A percentile compares a stretch with the other conserved stretches of the same genome.
Evolutionary conservation across 2,797 vertebrate species (phyloP).

Genomic region (Myiothlypis coronata): DNA sequence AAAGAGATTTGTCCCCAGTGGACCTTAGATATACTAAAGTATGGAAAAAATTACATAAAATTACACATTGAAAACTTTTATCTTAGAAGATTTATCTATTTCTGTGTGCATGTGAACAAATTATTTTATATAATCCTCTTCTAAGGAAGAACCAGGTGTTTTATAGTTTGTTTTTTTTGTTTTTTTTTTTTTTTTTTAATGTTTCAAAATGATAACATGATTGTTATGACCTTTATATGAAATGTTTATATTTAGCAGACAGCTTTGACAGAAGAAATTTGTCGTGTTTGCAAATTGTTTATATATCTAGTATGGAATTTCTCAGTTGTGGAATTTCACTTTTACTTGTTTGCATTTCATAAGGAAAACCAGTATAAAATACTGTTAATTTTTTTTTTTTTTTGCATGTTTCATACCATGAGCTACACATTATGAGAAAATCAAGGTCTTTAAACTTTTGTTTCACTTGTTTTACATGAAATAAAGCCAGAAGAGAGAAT

Average conservation of each 20-base stretch:
- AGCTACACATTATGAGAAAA: neutral
- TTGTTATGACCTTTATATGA: neutral
- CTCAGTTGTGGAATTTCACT: neutral
- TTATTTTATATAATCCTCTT: neutral
- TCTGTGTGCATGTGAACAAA: neutral
- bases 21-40: neutral
- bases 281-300: neutral
- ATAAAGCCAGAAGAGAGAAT: neutral
- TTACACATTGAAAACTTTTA: neutral
- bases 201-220: neutral
- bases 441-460: neutral
- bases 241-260: neutral
- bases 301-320: neutral
- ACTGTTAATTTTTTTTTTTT: neutral
- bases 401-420: rapidly evolving
- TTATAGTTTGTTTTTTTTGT: neutral
- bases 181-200: too few species aligned
- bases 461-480: neutral
- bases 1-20: neutral
- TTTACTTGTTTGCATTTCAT: neutral
- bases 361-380: neutral
- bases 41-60: neutral
- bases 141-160: neutral
- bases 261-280: neutral
- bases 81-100: neutral